These are phyloP conservation scores for Graphium colonna DNA, from an alignment of 2,888 invertebrate genomes.

Conservation along the genomic window DNA sequence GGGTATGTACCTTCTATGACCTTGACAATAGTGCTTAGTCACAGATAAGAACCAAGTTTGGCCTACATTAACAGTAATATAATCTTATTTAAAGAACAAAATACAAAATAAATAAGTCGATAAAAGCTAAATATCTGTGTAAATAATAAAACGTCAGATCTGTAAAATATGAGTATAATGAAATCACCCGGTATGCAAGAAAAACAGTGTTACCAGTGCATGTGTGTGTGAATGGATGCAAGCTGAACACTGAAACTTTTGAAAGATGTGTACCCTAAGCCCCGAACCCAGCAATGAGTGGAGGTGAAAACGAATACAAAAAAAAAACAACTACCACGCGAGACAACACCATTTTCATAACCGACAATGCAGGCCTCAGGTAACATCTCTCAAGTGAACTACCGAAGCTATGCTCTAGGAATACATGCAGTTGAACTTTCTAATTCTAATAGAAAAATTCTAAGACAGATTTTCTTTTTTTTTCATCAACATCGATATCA, in stretches of 20 bases:
- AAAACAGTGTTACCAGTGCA: not conserved
- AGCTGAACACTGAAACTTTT: constrained; percentile 35
- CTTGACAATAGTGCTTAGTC: not conserved
- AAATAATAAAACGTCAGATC: not conserved
- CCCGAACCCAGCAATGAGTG: constrained; percentile 62
- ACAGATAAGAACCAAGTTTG: not conserved
- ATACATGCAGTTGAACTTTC: constrained; percentile 52
- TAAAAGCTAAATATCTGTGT: not conserved
- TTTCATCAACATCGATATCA: constrained; percentile 1
- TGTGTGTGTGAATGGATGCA: constrained; percentile 17
- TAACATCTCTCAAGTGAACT: constrained; percentile 77
- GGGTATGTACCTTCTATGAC: not conserved
- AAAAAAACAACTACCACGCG: constrained; percentile 14
- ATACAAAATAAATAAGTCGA: not conserved
- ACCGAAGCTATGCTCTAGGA: constrained; percentile 44
- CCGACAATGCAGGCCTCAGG: constrained; percentile 65
- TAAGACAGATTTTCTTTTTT: constrained; percentile 24
- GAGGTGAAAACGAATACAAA: constrained; percentile 42
- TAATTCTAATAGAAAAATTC: constrained; percentile 29
- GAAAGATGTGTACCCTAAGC: constrained; percentile 74
- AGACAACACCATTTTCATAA: constrained; percentile 27
- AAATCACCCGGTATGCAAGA: not conserved
- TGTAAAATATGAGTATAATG: not conserved
- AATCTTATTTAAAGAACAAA: not conserved
- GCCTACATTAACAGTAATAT: not conserved